Percentiles rank a stretch among this genome's conserved stretches.
Conservation (phyloP, 2,113 vertebrate species). For the Apeltes quadracus region DNA sequence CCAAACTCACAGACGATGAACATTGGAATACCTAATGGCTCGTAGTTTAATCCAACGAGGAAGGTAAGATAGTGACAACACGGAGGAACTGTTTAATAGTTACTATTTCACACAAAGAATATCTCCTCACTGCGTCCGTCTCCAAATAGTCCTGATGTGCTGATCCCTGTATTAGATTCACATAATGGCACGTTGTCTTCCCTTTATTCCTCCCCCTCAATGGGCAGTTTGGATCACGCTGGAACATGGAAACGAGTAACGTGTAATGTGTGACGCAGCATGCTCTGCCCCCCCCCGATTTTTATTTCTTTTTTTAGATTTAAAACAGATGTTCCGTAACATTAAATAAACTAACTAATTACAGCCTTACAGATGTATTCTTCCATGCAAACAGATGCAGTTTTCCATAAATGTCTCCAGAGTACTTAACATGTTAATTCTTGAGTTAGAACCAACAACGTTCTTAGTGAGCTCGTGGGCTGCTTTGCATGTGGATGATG, state of each 20-base stretch:
- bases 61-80: not conserved
- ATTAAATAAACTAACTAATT: not conserved
- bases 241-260: slow-evolving; percentile 21
- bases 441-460: not conserved
- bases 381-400: not conserved
- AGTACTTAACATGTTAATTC: not conserved
- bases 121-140: too few relatives aligned
- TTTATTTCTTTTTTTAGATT: not conserved
- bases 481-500: slow-evolving; percentile 34
- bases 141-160: not conserved
- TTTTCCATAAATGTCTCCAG: not conserved
- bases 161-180: slow-evolving; percentile 67
- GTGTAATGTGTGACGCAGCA: slow-evolving; percentile 13
- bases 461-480: not conserved
- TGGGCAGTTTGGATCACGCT: slow-evolving; percentile 29
- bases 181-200: slow-evolving; percentile 57
- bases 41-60: not conserved
- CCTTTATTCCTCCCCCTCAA: slow-evolving; percentile 55
- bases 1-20: not conserved
- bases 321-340: not conserved
- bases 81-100: not conserved
- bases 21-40: not conserved
- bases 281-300: not conserved
- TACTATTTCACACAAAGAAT: too few relatives aligned
- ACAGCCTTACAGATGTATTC: not conserved